Percentiles rank a stretch among this genome's conserved stretches.
Evolutionary conservation across 2,797 vertebrate genomes (phyloP).

Genomic region (Pogonophryne albipinna): DNA sequence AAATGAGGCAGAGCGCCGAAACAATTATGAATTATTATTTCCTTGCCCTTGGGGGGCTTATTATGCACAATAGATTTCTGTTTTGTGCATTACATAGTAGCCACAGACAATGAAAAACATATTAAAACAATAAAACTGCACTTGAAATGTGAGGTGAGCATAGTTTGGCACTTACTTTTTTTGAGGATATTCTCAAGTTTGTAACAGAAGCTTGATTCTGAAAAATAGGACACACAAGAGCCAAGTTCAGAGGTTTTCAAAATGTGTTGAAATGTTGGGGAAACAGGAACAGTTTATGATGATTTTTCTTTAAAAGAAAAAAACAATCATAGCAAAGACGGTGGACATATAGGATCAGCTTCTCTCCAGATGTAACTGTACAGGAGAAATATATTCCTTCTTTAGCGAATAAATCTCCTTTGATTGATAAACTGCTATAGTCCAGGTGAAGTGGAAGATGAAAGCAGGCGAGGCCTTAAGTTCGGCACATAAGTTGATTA

Average conservation of each 20-base stretch:
- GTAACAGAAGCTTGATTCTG: slow-evolving; percentile 93
- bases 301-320: not conserved
- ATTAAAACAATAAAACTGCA: slow-evolving; percentile 40
- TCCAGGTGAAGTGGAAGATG: slow-evolving; percentile 40
- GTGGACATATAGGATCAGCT: not conserved
- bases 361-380: slow-evolving; percentile 17
- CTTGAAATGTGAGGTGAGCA: not conserved
- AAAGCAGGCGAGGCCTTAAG: slow-evolving; percentile 30
- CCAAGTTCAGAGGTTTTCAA: slow-evolving; percentile 1
- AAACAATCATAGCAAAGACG: not conserved
- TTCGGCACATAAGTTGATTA: slow-evolving; percentile 43
- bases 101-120: slow-evolving; percentile 23
- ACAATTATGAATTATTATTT: slow-evolving; percentile 67
- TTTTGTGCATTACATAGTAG: slow-evolving; percentile 27
- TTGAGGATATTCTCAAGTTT: slow-evolving; percentile 95
- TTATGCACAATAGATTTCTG: slow-evolving; percentile 22
- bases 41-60: slow-evolving; percentile 41
- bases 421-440: not conserved
- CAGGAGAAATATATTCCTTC: not conserved
- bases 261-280: not conserved
- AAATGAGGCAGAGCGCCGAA: slow-evolving; percentile 65
- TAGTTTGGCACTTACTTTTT: slow-evolving; percentile 89
- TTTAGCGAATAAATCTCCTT: slow-evolving; percentile 16
- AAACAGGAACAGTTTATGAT: not conserved
- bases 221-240: slow-evolving; percentile 26